Evolutionary conservation across 2,888 invertebrate species (phyloP), one percentile per base, ranked within the genome.

Genomic region (Eledone cirrhosa): DNA sequence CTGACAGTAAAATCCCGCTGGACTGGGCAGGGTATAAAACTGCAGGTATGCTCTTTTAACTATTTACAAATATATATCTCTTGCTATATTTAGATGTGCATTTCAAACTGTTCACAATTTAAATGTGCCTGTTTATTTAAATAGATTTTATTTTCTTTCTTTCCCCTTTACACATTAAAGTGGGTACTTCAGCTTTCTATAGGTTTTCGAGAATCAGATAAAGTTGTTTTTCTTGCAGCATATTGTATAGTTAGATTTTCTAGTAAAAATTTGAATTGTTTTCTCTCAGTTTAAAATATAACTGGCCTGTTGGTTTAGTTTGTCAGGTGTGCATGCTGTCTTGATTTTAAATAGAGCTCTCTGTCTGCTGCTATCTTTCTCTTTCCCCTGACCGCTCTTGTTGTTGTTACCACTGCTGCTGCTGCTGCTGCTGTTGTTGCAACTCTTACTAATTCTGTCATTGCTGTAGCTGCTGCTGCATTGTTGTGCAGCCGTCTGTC

Each of bases 401-500:
- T 41, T 72, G 33, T 33, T 72, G 33, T 67, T 65, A 13, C 67
- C 67, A 7, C 31, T 22, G 33, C 67, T 8, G 22, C 29, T 41
- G n/a, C n/a, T n/a, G 22, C 72, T 19, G 7, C 33, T 29, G 29
- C 33, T 72, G 69, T 31, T 33, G 33, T 72, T n/a, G n/a, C n/a
- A 22, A n/a, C 72, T 19, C 3, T n/a, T 29, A 33, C 33, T 72
- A 41, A 41, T 33, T 22, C 41, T n/a, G 41, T 33, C 33, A 41
- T 41, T 72, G 33, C 33, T 72, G n/a, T n/a, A 41, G 72, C 63
- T 63, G 63, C 72, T 72, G 72, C 72, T 72, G 72, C 72, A 72
- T 72, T 72, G 72, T 72, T 72, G 72, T 72, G 72, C 72, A 72
- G 72, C 72, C 72, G 31, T 41, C 72, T 72, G 72, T 72, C 72